phyloP scores from a whole-genome alignment of 2,797 vertebrate species.

The Saxicola maurus region DNA sequence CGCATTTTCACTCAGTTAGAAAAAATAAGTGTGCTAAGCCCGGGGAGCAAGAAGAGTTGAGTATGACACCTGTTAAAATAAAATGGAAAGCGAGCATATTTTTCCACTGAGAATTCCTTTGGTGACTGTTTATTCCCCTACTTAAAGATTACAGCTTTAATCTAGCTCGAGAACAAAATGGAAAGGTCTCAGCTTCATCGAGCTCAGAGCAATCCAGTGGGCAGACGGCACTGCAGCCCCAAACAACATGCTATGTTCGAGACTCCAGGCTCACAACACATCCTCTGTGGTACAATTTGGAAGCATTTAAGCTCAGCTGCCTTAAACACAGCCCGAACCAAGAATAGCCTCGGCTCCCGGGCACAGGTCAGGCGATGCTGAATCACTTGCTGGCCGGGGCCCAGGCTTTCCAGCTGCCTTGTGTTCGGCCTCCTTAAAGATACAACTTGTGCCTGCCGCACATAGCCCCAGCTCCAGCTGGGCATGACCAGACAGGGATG shows the following conservation, averaged over 20 bases:
- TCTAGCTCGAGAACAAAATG: not conserved
- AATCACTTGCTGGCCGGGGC: constrained; percentile 36
- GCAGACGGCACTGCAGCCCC: not conserved
- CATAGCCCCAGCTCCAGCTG: not conserved
- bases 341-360: constrained; percentile 14
- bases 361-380: constrained; percentile 45
- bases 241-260: fast-evolving
- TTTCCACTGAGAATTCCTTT: not conserved
- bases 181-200: not conserved
- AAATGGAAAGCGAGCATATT: not conserved
- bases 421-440: not conserved
- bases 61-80: not conserved
- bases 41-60: not conserved
- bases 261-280: not conserved
- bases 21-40: not conserved
- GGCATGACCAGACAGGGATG: fast-evolving
- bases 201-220: fast-evolving
- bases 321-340: not conserved
- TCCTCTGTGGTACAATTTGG: not conserved
- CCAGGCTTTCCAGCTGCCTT: constrained; percentile 17
- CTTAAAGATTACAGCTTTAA: not conserved
- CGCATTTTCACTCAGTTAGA: not conserved
- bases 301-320: not conserved
- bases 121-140: not conserved
- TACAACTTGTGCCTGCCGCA: not conserved